Conservation (phyloP, 2,888 invertebrate genomes). For the Opisthograptis luteolata region DNA sequence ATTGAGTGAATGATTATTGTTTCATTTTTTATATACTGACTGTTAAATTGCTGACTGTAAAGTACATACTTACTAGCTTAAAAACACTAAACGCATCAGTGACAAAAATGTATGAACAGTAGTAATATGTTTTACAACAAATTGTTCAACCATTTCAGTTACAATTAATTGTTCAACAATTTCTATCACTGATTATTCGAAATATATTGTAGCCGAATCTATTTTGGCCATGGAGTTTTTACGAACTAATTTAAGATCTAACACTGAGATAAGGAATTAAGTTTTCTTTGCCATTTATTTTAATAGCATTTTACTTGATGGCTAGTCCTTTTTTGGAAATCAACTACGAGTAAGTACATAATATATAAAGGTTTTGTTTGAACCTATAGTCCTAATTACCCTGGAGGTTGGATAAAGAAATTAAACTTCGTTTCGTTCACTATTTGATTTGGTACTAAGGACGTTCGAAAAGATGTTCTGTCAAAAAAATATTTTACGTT, state of each 20-base stretch:
- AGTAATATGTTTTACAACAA: not conserved
- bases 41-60: not conserved
- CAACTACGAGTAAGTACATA: too few relatives aligned
- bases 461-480: too few relatives aligned
- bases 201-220: not conserved
- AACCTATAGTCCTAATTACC: too few relatives aligned
- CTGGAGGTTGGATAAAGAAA: too few relatives aligned
- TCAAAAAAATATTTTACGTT: too few relatives aligned
- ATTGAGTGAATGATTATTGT: not conserved
- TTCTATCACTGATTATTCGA: not conserved
- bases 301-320: not conserved
- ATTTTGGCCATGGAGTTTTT: slow-evolving; percentile 4
- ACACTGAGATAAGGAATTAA: slow-evolving; percentile 1
- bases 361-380: too few relatives aligned
- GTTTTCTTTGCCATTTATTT: not conserved
- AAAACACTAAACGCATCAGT: not conserved
- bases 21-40: not conserved
- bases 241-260: not conserved
- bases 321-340: too few relatives aligned
- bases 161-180: not conserved
- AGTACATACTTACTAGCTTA: not conserved
- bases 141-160: not conserved
- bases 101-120: not conserved
- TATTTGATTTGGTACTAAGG: too few relatives aligned
- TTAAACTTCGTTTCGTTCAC: too few relatives aligned